phyloP scores from a whole-genome alignment of 2,888 invertebrate genomes.

The Chelonus formosanus region DNA sequence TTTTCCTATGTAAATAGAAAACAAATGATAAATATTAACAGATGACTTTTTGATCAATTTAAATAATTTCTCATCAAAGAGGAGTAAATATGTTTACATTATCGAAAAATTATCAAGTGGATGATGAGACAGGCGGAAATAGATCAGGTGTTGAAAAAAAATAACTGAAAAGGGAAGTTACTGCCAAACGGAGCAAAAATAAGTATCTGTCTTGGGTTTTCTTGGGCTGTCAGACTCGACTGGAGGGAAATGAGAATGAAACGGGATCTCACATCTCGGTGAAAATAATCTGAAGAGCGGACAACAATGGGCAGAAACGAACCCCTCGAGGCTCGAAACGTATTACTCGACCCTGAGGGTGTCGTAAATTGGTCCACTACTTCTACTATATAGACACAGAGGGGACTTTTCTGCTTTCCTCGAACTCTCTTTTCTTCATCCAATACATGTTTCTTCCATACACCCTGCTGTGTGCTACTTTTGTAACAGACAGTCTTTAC shows the following conservation, averaged over 20 bases:
- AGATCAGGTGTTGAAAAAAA: background rate
- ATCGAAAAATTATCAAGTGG: too few species aligned
- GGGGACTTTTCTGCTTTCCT: constrained; percentile 23
- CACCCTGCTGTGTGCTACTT: background rate
- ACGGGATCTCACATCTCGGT: constrained; percentile 26
- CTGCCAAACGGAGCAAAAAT: constrained; percentile 23
- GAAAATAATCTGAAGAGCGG: constrained; percentile 43
- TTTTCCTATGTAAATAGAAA: too few species aligned
- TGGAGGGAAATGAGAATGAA: constrained; percentile 14
- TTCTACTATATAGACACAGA: constrained; percentile 32
- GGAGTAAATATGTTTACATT: too few species aligned
- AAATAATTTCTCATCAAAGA: too few species aligned
- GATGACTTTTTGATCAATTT: too few species aligned
- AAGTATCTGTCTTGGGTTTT: constrained; percentile 19
- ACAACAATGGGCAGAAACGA: constrained; percentile 57
- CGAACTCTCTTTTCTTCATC: constrained; percentile 14
- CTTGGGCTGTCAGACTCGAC: background rate
- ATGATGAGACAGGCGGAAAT: constrained; percentile 6
- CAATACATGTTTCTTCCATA: background rate
- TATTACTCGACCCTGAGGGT: constrained; percentile 52
- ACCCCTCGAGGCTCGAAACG: constrained; percentile 48
- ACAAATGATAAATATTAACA: too few species aligned
- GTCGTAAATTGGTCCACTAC: constrained; percentile 60
- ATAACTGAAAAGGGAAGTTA: constrained; percentile 13
- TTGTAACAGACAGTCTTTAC: background rate